Evolutionary conservation across 2,113 vertebrate genomes (phyloP), one percentile per base, ranked within the genome.

Genomic region (Hemichromis elongatus): DNA sequence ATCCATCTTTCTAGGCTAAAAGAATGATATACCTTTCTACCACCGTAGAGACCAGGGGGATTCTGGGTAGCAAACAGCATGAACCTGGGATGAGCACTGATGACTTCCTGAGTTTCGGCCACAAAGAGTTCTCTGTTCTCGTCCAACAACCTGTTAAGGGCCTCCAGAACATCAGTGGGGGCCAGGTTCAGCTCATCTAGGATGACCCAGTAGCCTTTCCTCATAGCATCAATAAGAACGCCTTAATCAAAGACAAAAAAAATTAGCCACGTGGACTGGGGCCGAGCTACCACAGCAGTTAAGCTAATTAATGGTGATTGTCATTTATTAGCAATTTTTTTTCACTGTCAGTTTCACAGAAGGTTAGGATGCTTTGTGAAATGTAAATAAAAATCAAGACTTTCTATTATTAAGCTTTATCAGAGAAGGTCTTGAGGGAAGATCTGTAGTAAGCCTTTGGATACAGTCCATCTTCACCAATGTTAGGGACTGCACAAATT

Each of bases 1-100:
- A 42, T 11, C 53, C 16, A 28, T 14, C 24, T 16, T 82, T 19
- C 18, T 14, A 50, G 16, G 75, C 61, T 66, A 16, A n/a, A 30
- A 14, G 11, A 63, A n/a, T 59, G 12, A 2, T 88, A 40, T 85
- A 99, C 99, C 98, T 99, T 99, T 92, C 99, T 97, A 68, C 99
- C 99, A 11, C 98, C 99, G 21, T 99, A 99, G 42, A 99, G 96
- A 21, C 99, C 99, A 33, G 99, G 99, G 18, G 99, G 99, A 86
- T 99, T 99, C 90, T 99, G 99, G 6, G 99, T 99, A 26, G 99
- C 98, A 93, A 99, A 99, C 30, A 99, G 96, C 98, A 99, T 99
- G 92, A 99, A 99, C 40, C 97, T 96, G 80, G 97, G 97, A 42
- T 99, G 98, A 80, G 99, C 99, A 94, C 93, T 98, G 85, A 99